Conservation (phyloP, 2,113 vertebrate species). For the Egretta garzetta region DNA sequence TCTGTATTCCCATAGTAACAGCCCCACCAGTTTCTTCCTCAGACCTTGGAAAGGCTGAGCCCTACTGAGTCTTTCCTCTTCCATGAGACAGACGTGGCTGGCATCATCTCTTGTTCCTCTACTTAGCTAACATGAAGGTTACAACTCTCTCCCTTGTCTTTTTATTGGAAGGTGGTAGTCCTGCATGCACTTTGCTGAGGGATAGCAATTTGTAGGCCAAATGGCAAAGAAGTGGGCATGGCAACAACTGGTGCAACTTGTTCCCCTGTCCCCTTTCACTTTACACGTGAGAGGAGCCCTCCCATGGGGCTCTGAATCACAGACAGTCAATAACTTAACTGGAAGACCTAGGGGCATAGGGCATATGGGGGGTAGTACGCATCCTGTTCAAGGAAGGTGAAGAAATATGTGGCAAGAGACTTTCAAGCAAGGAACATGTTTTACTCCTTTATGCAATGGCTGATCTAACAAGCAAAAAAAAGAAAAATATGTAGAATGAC, state of each 20-base stretch:
- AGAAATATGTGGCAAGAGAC: neutral
- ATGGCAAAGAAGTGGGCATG: neutral
- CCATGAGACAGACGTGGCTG: neutral
- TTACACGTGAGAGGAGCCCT: neutral
- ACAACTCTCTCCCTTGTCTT: neutral
- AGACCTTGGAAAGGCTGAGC: neutral
- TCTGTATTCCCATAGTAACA: neutral
- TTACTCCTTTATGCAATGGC: neutral
- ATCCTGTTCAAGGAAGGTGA: neutral
- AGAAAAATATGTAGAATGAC: neutral
- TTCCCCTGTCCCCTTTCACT: neutral
- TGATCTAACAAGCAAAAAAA: neutral
- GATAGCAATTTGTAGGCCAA: neutral
- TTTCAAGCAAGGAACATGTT: neutral
- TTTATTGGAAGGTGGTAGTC: neutral
- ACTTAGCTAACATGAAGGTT: neutral
- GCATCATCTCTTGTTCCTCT: neutral
- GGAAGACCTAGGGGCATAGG: neutral
- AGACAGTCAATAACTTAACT: neutral
- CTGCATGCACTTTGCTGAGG: neutral
- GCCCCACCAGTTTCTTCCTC: neutral
- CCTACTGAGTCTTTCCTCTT: neutral
- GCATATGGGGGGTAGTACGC: neutral
- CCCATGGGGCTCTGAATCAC: neutral
- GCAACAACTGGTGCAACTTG: neutral